Base-by-base conservation (phyloP, 2,888 invertebrate species). In the Ormyrus nitidulus region DNA sequence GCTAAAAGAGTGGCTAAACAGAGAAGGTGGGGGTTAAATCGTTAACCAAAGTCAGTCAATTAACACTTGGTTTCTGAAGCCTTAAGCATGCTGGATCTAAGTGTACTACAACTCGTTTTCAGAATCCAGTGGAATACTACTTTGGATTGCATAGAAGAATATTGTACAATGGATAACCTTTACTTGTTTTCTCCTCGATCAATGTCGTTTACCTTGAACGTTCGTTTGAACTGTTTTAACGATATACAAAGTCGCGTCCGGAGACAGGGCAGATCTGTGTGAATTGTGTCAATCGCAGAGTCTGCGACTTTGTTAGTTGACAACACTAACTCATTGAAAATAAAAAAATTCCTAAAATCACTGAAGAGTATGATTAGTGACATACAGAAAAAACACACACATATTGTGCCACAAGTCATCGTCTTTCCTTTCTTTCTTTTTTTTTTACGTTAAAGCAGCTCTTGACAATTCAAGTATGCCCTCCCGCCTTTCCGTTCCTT, bases 281-380 rank as follows among this genome's bases (percentile, higher is more conserved):
- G 89, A 90, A 87, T 87, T 89, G 88, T 89, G 87, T 90, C 89
- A 87, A 84, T 89, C 89, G 89, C 88, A 85, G 77, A 84, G 82
- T 85, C 87, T 88, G 89, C 87, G 88, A 88, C 87, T 87, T 89
- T 86, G 89, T 90, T 90, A 90, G 89, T 90, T 86, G 89, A 87
- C 88, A 89, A 89, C 87, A 88, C 87, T 90, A 89, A 89, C 65
- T 82, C 78, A 74, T 88, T 89, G 87, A 87, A 66, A 66, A 77
- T 65, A 71, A 58, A 65, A 64, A 87, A 85, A 85, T 85, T 86
- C 88, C 90, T 89, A 90, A 88, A 90, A 90, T 89, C 90, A 90
- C 89, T 89, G 85, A 90, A 89, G 85, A 88, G 83, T 87, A 87
- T 87, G 84, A 90, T 89, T 89, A 89, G 88, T 89, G 87, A 88